A percentile compares a stretch with the other conserved stretches of the same genome.
Conservation (phyloP, 2,797 vertebrate species). For the Enteromius fasciolatus region DNA sequence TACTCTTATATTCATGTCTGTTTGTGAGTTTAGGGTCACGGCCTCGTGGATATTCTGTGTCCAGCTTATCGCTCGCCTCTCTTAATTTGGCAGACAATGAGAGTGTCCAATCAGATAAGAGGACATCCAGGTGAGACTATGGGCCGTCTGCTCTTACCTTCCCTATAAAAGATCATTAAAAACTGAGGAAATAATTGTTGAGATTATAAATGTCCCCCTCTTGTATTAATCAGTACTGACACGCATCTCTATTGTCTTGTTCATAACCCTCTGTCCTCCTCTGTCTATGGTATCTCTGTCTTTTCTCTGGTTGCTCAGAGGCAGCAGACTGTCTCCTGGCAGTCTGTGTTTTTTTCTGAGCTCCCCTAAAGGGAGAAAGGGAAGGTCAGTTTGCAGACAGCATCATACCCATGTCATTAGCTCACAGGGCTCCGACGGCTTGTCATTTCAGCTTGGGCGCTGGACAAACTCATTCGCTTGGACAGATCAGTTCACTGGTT, state of each 20-base stretch:
- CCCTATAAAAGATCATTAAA: neutral
- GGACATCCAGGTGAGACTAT: conserved; percentile 85
- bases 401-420: conserved; percentile 36
- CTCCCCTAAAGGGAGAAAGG: conserved; percentile 81
- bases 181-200: neutral
- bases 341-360: conserved; percentile 80
- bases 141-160: neutral
- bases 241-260: conserved; percentile 4
- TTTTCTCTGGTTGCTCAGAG: conserved; percentile 68
- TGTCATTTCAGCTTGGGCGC: conserved; percentile 17
- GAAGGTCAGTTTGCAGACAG: conserved; percentile 77
- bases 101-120: conserved; percentile 87
- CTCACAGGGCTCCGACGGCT: neutral
- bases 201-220: neutral
- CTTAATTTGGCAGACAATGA: conserved; percentile 90
- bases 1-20: conserved; percentile 50
- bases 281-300: conserved; percentile 21
- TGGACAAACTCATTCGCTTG: conserved; percentile 27
- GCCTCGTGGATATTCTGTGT: conserved; percentile 89
- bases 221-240: conserved; percentile 1
- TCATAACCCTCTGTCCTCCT: conserved; percentile 24
- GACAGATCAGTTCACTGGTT: conserved; percentile 14
- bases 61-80: conserved; percentile 93
- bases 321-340: conserved; percentile 77
- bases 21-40: conserved; percentile 80